A percentile compares a stretch with the other conserved stretches of the same genome.
phyloP scores from a whole-genome alignment of 2,113 vertebrate species.

The Terrapene triunguis region DNA sequence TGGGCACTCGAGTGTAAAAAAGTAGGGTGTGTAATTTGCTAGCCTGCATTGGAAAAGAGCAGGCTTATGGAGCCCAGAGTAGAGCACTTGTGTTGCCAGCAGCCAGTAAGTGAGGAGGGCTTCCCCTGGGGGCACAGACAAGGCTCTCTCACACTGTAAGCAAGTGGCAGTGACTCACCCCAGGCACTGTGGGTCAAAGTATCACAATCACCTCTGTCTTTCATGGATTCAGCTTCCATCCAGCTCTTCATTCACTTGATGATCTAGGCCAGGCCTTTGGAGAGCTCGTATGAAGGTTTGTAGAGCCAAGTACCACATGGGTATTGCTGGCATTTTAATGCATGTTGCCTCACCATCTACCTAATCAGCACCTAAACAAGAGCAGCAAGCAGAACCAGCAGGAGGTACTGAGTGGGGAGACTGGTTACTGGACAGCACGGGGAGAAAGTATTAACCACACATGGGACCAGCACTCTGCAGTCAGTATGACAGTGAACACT shows the following conservation, averaged over 20 bases:
- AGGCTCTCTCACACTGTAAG: neutral
- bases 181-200: neutral
- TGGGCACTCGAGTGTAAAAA: neutral
- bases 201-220: constrained; percentile 58
- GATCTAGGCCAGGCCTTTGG: constrained; percentile 46
- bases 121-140: neutral
- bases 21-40: neutral
- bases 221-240: constrained; percentile 64
- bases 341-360: constrained; percentile 32
- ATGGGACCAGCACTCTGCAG: neutral
- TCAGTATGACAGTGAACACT: neutral
- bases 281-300: constrained; percentile 11
- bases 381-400: constrained; percentile 14
- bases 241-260: constrained; percentile 14
- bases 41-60: neutral
- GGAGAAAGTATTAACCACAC: constrained; percentile 17
- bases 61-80: neutral
- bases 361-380: constrained; percentile 34
- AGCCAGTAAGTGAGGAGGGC: neutral
- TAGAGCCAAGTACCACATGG: constrained; percentile 65
- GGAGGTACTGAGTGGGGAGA: neutral
- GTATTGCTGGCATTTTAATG: constrained; percentile 38
- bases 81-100: neutral
- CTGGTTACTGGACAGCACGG: neutral
- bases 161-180: neutral